Evolutionary conservation across 2,797 vertebrate genomes (phyloP), one percentile per base, ranked within the genome.

Genomic region (Acomys russatus): DNA sequence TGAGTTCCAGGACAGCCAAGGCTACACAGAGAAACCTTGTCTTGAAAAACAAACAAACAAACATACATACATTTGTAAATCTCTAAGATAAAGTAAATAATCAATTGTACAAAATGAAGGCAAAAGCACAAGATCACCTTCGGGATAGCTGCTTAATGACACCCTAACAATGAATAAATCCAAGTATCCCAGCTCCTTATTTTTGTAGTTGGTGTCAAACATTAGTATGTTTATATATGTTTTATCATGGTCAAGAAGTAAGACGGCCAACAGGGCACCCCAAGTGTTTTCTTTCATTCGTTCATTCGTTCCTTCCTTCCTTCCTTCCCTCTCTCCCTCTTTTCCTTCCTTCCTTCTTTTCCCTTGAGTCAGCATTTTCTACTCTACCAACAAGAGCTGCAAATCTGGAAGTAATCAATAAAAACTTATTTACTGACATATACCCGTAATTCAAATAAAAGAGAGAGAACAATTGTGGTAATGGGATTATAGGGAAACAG

Each of bases 1-100:
- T 77, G 49, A 51, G 38, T 51, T 77, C 74, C 44, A 77, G 74
- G 23, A 77, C 14, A 51, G 17, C 44, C 44, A 77, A 14, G 15
- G 25, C 14, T 77, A 77, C 44, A 77, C 25, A 77, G 74, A 51
- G 49, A 30, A 77, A 77, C 7, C 14, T 12, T 51, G 28, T 77
- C 74, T 77, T 77, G 74, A 51, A 77, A 77, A 51, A 51, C 74
- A 51, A 9, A 49, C 73, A 44, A 0, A 49, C 23, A 74, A 0
- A 12, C 10, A 74, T 0, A 23, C n/a, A 73, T 12, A 25, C 71
- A 76, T 51, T 17, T 51, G 12, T 30, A 77, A 30, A 56, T 44
- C 61, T 92, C 54, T 35, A 35, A 83, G 73, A 59, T 83, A 56
- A 76, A 93, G 78, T 44, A 28, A 94, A 90, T 4, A 78, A 96